A percentile compares a stretch with the other conserved stretches of the same genome.
These are phyloP conservation scores for Heliconius charithonia DNA, from an alignment of 2,888 invertebrate genomes.

Conservation along the genomic window DNA sequence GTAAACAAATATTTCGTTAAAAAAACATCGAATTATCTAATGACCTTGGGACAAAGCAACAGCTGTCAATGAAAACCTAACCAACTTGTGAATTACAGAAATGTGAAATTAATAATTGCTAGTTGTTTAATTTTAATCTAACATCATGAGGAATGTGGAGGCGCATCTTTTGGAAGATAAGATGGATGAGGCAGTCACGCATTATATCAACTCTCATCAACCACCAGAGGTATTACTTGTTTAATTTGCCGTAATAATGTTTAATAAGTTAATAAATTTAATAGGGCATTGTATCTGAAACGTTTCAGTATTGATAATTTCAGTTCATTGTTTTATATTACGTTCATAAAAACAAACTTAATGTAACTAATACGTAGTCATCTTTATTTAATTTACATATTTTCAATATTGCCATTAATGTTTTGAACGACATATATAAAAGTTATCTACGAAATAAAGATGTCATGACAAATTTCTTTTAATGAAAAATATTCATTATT, in stretches of 20 bases:
- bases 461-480: neutral
- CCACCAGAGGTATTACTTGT: constrained; percentile 62
- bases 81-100: constrained; percentile 49
- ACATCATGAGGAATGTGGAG: constrained; percentile 67
- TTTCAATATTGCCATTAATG: neutral
- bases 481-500: constrained; percentile 1
- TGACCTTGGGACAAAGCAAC: constrained; percentile 52
- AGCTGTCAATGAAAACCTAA: constrained; percentile 58
- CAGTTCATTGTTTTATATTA: too few relatives aligned
- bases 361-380: neutral
- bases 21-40: constrained; percentile 47
- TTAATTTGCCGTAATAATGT: constrained; percentile 25
- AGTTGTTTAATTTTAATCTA: constrained; percentile 43
- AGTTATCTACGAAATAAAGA: neutral
- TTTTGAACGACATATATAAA: neutral
- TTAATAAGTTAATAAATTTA: constrained; percentile 19
- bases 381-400: neutral
- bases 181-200: constrained; percentile 77
- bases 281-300: constrained; percentile 14
- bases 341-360: neutral
- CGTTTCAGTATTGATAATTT: neutral
- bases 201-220: constrained; percentile 75
- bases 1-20: neutral
- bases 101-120: constrained; percentile 51
- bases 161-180: constrained; percentile 66